phyloP scores from a whole-genome alignment of 37 sponge, comb jelly and placozoan species.

The Axinella damicornis region DNA sequence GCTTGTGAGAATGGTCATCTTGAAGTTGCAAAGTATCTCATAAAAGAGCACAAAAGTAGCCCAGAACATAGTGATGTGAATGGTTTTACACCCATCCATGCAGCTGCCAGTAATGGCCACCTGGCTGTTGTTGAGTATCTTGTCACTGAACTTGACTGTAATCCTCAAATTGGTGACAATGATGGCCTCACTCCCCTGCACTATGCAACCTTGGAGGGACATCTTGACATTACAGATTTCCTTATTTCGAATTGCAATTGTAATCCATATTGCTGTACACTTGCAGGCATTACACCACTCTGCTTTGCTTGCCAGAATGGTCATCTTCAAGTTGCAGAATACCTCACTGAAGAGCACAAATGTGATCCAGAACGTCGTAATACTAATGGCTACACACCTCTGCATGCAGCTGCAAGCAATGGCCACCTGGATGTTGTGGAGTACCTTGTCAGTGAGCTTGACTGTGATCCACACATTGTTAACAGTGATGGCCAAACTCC shows the following conservation, averaged over 20 bases:
- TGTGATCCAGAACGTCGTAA: too few species aligned
- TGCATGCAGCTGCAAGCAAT: neutral
- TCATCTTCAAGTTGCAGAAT: neutral
- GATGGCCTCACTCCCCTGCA: neutral
- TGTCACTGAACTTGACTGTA: neutral
- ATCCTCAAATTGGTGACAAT: neutral
- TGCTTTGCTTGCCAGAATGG: too few species aligned
- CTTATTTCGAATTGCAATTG: neutral
- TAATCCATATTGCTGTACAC: too few species aligned
- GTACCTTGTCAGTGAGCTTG: neutral
- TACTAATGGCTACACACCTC: neutral
- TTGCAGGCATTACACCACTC: too few species aligned
- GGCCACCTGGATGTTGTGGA: neutral
- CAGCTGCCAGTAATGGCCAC: neutral
- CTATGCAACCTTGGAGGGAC: neutral
- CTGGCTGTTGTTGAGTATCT: neutral
- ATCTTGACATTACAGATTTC: neutral
- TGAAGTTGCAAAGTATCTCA: neutral
- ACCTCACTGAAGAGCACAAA: neutral
- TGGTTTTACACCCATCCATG: slow-evolving; percentile 5
- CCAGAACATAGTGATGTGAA: neutral
- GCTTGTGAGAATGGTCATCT: neutral
- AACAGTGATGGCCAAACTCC: neutral
- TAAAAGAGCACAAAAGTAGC: neutral
- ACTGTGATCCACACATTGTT: neutral